Base-by-base conservation (phyloP, 2,113 vertebrate species). In the Phaetusa simplex region DNA sequence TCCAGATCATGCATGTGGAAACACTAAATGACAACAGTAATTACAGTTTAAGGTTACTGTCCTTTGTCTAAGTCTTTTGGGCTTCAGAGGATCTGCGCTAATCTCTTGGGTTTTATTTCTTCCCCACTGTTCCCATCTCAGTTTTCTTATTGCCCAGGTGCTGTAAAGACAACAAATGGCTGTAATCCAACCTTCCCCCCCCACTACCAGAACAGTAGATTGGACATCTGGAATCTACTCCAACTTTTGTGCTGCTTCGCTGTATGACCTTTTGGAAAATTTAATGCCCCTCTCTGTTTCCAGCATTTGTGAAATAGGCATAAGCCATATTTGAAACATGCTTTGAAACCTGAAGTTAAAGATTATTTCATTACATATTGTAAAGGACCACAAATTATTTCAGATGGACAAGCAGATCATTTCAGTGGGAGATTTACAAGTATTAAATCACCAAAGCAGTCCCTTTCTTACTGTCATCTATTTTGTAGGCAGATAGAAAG, bases 11-110 rank as follows among this genome's bases (percentile, higher is more conserved):
- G 77, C 69, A 84, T 72, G 83, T 72, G 88, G 69, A 92, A 96
- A 91, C 34, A 45, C n/a, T 8, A 88, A 88, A 93, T 36, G 72
- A 88, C 82, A 93, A 69, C 72, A 96, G 91, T 87, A 96, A 97
- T 94, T 85, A 94, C 59, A 90, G 79, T 88, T 95, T 88, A 93
- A 97, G 64, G 83, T 88, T 92, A 92, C 56, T 42, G 81, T 58
- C 73, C 70, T 96, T 94, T 76, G 47, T 55, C 29, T 82, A 85
- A 95, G 12, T 82, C 93, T 84, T 94, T 29, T 42, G 36, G 73
- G 76, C 61, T 96, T 95, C 72, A 93, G 67, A 94, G 79, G 67
- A 94, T 95, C 85, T 90, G 47, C 2, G 3, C 71, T 97, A 95
- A 96, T 96, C 90, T 91, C 77, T 32, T 34, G 26, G 5, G 8